Evolutionary conservation across 2,113 vertebrate genomes (phyloP).

Genomic region (Brienomyrus brachyistius): DNA sequence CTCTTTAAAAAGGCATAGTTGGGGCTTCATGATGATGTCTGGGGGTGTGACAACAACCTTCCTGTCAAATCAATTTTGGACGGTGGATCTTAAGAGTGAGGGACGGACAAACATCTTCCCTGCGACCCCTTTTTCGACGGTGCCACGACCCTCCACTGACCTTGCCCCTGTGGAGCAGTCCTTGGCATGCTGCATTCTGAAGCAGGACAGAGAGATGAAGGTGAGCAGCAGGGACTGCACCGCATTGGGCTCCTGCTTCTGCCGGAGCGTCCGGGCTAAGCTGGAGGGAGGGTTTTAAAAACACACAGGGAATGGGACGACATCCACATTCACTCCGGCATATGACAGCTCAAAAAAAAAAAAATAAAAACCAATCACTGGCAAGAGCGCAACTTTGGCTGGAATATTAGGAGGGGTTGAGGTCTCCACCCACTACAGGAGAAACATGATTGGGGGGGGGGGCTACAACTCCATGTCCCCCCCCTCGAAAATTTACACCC

Average conservation of each 20-base stretch:
- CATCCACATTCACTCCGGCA: not conserved
- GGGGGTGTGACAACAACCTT: not conserved
- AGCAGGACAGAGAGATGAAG: slow-evolving; percentile 52
- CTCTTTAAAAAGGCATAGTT: not conserved
- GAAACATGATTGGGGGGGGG: too few species aligned
- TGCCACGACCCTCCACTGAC: slow-evolving; percentile 34
- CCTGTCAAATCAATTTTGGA: not conserved
- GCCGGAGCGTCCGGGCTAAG: slow-evolving; percentile 49
- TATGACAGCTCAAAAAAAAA: too few species aligned
- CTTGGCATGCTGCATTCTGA: slow-evolving; percentile 33
- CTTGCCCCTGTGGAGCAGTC: slow-evolving; percentile 35
- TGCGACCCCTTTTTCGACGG: not conserved
- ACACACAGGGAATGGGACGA: not conserved
- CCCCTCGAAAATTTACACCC: too few species aligned
- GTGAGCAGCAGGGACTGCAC: slow-evolving; percentile 42
- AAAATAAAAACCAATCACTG: too few species aligned
- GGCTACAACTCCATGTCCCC: too few species aligned
- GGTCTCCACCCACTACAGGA: too few species aligned
- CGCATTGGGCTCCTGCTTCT: not conserved
- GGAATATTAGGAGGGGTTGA: too few species aligned
- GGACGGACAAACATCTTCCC: not conserved
- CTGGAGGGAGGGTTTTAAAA: slow-evolving; percentile 26
- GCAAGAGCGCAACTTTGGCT: too few species aligned
- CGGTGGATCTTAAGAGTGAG: not conserved
- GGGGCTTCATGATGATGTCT: not conserved